Evolutionary conservation across 2,797 vertebrate species (phyloP), one percentile per base, ranked within the genome.

Genomic region (Halcyon badia): DNA sequence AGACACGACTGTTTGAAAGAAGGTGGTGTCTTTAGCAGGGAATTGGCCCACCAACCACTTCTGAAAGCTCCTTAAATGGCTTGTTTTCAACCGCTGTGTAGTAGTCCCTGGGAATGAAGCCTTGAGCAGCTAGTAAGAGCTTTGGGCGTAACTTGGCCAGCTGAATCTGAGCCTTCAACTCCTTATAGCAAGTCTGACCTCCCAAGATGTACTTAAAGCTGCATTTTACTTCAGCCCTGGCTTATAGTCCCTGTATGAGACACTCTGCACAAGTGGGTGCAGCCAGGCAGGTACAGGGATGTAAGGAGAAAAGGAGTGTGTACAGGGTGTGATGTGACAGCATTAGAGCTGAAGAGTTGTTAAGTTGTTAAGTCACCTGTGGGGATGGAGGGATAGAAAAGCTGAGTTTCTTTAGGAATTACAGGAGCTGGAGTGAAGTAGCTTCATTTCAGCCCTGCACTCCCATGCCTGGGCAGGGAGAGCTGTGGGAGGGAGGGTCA

Each of bases 371-470:
- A 65, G 28, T 31, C 37, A 13, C 33, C 39, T 51, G 42, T 31
- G 21, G 44, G 33, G 46, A 24, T 25, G 31, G 46, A 0, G 0
- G 30, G 41, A 49, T 16, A 54, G 41, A 14, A 57, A 28, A 65
- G 20, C 31, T 39, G 44, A 5, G 11, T 44, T 62, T 52, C 20
- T 9, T 48, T 13, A 20, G 46, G 44, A 17, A 20, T 0, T 22
- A 8, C 3, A 30, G 51, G n/a, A 3, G 3, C 73, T 61, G n/a
- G 19, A 31, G 48, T 4, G 24, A 13, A 19, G 11, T 2, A 3
- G 69, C n/a, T 89, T 87, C 58, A 6, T 69, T 60, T 71, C 57
- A 71, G 54, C 15, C 24, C 68, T 20, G 15, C 0, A 0, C 26
- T 72, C n/a, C 35, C 9, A 14, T 1, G 3, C 30, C 35, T 24